These are phyloP conservation scores for Trichosurus vulpecula DNA, from an alignment of 2,797 vertebrate genomes.

Conservation along the genomic window DNA sequence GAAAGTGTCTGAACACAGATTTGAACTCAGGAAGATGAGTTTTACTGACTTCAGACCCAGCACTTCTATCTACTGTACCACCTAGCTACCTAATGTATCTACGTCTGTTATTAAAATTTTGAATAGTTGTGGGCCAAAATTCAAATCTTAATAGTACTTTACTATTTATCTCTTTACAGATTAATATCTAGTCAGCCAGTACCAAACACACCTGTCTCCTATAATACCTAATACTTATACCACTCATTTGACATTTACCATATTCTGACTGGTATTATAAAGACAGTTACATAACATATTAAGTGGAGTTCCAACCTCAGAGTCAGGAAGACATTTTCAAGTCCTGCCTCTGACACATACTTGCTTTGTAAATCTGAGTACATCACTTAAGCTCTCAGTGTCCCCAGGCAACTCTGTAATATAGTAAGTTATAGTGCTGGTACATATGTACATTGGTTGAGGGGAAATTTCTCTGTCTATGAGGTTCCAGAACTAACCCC, in stretches of 20 bases:
- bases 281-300: not conserved
- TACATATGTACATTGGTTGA: not conserved
- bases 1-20: not conserved
- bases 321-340: not conserved
- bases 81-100: not conserved
- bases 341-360: not conserved
- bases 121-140: not conserved
- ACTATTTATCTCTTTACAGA: too few relatives aligned
- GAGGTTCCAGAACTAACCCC: too few relatives aligned
- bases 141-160: not conserved
- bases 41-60: not conserved
- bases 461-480: too few relatives aligned
- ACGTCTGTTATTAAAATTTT: not conserved
- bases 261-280: too few relatives aligned
- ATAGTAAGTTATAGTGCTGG: not conserved
- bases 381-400: not conserved
- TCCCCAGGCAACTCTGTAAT: not conserved
- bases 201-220: too few relatives aligned
- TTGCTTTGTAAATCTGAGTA: not conserved
- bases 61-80: not conserved
- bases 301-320: not conserved
- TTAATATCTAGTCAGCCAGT: too few relatives aligned
- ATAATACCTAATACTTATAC: too few relatives aligned
- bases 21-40: not conserved
- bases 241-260: too few relatives aligned